Percentiles rank a stretch among this genome's conserved stretches.
Conservation (phyloP, 1,140 invertebrate genomes). For the Pseudobourletiella spinata region DNA sequence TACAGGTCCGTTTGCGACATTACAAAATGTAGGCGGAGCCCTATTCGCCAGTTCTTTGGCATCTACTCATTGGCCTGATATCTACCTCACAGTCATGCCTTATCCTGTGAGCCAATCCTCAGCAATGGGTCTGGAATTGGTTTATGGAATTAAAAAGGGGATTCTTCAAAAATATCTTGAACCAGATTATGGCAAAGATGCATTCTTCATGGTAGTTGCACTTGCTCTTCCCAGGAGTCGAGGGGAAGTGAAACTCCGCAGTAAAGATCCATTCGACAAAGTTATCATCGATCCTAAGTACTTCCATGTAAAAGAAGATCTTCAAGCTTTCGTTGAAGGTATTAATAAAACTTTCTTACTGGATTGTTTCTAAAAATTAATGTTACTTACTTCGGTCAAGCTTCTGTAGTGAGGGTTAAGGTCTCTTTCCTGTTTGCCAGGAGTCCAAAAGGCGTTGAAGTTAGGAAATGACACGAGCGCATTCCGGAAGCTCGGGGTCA, state of each 20-base stretch:
- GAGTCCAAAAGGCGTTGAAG: no score
- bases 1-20: no score
- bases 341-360: no score
- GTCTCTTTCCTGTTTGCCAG: no score
- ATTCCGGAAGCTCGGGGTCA: neutral
- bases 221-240: conserved; percentile 30
- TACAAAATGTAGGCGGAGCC: neutral
- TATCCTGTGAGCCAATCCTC: neutral
- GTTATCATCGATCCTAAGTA: conserved; percentile 33
- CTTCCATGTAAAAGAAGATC: conserved; percentile 31
- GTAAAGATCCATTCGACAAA: conserved; percentile 14
- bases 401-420: no score
- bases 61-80: neutral
- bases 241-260: conserved; percentile 26
- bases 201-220: neutral
- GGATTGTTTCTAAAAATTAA: no score
- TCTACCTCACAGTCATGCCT: neutral
- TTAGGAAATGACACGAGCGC: no score
- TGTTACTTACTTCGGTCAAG: no score
- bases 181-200: neutral
- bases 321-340: conserved; percentile 12
- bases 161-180: conserved; percentile 4
- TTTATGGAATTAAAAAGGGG: neutral
- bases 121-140: neutral
- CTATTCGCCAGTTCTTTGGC: neutral